Percentiles rank a stretch among this genome's conserved stretches.
Evolutionary conservation across 2,888 invertebrate genomes (phyloP).

Genomic region (Sabatieria punctata): DNA sequence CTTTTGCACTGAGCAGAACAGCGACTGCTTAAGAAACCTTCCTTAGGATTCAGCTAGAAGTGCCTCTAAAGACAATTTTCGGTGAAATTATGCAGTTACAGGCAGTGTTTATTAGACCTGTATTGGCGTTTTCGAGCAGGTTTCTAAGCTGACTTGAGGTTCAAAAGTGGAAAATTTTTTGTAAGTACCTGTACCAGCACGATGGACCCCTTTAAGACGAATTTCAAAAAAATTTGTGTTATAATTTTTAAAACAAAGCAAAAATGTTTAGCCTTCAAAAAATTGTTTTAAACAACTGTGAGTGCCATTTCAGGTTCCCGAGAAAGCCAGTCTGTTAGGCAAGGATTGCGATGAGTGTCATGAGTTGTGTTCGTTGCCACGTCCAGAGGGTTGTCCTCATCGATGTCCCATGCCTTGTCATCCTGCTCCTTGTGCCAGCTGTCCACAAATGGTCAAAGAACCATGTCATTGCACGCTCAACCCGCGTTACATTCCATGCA

Average conservation of each 20-base stretch:
- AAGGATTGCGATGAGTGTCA: conserved; percentile 44
- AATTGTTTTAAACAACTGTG: neutral
- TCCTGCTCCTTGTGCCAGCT: conserved; percentile 55
- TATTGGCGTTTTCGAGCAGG: too few species aligned
- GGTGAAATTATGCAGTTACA: too few species aligned
- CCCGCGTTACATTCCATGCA: conserved; percentile 56
- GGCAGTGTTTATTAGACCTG: too few species aligned
- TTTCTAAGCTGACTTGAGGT: too few species aligned
- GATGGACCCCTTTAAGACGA: too few species aligned
- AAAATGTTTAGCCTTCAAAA: neutral
- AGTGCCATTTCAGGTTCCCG: neutral
- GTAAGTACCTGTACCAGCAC: too few species aligned
- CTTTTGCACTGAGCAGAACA: too few species aligned
- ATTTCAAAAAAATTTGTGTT: too few species aligned
- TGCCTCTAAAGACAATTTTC: too few species aligned
- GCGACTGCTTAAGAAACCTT: too few species aligned
- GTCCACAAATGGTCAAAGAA: conserved; percentile 49
- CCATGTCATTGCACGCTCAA: conserved; percentile 66
- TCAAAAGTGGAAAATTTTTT: too few species aligned
- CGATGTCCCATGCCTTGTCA: conserved; percentile 46
- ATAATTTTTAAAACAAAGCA: conserved; percentile 1
- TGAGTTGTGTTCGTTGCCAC: conserved; percentile 28
- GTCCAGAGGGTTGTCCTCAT: conserved; percentile 48
- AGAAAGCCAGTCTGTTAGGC: neutral
- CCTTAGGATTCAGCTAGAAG: too few species aligned